Evolutionary conservation across 2,797 vertebrate species (phyloP).

Genomic region (Argentina silus): DNA sequence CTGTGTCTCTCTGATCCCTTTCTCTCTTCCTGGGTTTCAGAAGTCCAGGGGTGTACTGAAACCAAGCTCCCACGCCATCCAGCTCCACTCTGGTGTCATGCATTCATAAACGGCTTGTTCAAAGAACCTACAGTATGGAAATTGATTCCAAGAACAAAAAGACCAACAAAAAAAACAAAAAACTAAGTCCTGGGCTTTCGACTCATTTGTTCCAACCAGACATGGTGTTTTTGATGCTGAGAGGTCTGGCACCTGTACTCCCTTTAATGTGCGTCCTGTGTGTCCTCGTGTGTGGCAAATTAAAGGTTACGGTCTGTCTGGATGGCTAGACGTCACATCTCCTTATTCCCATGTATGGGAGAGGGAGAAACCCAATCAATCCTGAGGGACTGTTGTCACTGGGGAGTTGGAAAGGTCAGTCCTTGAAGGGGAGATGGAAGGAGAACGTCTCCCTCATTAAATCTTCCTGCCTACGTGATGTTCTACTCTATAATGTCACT

Average conservation of each 20-base stretch:
- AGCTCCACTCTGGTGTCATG: constrained; percentile 34
- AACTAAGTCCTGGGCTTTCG: constrained; percentile 50
- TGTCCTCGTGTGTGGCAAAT: constrained; percentile 67
- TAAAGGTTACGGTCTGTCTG: constrained; percentile 77
- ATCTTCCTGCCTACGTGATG: constrained; percentile 55
- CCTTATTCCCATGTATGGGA: constrained; percentile 54
- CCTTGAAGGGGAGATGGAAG: constrained; percentile 63
- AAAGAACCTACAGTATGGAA: constrained; percentile 49
- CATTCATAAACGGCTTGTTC: constrained; percentile 38
- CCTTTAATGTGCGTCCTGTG: constrained; percentile 36
- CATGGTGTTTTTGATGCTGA: constrained; percentile 57
- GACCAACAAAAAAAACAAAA: constrained; percentile 42
- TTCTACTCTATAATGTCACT: constrained; percentile 75
- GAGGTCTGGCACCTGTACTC: constrained; percentile 27
- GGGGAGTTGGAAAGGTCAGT: constrained; percentile 78
- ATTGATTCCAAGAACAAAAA: constrained; percentile 57
- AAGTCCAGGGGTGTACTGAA: background rate
- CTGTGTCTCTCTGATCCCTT: constrained; percentile 30
- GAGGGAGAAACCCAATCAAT: constrained; percentile 75
- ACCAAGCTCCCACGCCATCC: background rate
- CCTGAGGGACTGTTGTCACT: constrained; percentile 73
- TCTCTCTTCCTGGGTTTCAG: constrained; percentile 19
- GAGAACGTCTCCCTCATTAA: constrained; percentile 75
- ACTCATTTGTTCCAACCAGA: constrained; percentile 41
- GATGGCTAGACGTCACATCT: constrained; percentile 63